Evolutionary conservation across 2,113 vertebrate species (phyloP).

Genomic region (Pyrgilauda ruficollis): DNA sequence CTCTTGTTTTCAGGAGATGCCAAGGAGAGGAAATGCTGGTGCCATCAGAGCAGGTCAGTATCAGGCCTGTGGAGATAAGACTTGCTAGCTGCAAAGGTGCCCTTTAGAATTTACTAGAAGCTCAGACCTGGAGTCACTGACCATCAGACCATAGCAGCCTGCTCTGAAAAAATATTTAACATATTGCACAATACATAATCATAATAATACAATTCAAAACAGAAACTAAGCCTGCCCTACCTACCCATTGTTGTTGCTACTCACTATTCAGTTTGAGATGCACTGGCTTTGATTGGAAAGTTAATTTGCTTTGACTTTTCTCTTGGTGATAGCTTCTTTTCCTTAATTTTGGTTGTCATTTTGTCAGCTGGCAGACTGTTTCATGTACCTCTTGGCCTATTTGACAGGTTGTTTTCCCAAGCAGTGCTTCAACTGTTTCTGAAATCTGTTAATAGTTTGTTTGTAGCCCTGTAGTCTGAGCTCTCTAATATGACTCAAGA

Average conservation of each 20-base stretch:
- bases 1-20: neutral
- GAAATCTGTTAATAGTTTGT: neutral
- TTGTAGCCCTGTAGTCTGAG: neutral
- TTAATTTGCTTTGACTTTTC: neutral
- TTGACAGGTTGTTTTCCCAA: neutral
- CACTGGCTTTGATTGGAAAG: neutral
- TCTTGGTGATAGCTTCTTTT: neutral
- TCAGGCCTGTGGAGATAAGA: neutral
- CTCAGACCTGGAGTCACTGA: neutral
- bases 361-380: neutral
- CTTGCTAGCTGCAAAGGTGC: neutral
- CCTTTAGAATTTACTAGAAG: neutral
- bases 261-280: neutral
- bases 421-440: neutral
- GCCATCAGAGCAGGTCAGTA: neutral
- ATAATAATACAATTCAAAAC: neutral
- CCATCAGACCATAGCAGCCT: neutral
- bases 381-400: neutral
- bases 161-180: neutral
- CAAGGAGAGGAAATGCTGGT: neutral
- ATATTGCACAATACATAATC: neutral
- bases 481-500: neutral
- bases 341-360: neutral
- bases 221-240: neutral
- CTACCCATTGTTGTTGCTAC: neutral